A percentile compares a stretch with the other conserved stretches of the same genome.
These are phyloP conservation scores for Rhinopomastus cyanomelas DNA, from an alignment of 2,113 vertebrate genomes.

Conservation along the genomic window DNA sequence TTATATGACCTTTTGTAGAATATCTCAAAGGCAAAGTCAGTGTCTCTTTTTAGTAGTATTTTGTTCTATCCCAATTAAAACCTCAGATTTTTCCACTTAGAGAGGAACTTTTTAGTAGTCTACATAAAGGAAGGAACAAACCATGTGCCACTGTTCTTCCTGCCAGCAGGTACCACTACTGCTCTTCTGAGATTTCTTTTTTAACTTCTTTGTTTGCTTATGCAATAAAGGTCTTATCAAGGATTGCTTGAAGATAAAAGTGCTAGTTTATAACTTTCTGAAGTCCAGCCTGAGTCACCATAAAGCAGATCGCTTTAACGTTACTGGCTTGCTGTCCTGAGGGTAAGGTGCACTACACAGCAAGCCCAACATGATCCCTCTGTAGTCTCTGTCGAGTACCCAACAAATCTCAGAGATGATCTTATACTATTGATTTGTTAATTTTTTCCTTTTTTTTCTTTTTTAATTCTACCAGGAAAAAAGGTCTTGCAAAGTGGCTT, in stretches of 20 bases:
- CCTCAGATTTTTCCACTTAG: not conserved
- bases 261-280: not conserved
- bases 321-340: not conserved
- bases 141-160: not conserved
- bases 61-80: constrained; percentile 42
- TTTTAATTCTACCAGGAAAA: not conserved
- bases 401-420: not conserved
- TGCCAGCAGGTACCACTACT: not conserved
- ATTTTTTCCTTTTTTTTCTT: not conserved
- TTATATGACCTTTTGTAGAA: not conserved
- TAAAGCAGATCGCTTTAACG: not conserved
- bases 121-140: constrained; percentile 12
- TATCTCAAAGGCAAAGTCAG: constrained; percentile 24
- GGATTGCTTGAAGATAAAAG: constrained; percentile 14
- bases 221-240: constrained; percentile 17
- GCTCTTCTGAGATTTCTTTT: not conserved
- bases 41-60: constrained; percentile 5
- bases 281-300: not conserved
- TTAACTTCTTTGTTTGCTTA: constrained; percentile 50
- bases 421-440: not conserved
- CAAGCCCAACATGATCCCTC: not conserved
- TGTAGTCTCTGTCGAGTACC: not conserved
- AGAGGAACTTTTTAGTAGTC: constrained; percentile 12
- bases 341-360: not conserved
- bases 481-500: not conserved